Evolutionary conservation across 2,888 invertebrate genomes (phyloP).

Genomic region (Brachycybe producta): DNA sequence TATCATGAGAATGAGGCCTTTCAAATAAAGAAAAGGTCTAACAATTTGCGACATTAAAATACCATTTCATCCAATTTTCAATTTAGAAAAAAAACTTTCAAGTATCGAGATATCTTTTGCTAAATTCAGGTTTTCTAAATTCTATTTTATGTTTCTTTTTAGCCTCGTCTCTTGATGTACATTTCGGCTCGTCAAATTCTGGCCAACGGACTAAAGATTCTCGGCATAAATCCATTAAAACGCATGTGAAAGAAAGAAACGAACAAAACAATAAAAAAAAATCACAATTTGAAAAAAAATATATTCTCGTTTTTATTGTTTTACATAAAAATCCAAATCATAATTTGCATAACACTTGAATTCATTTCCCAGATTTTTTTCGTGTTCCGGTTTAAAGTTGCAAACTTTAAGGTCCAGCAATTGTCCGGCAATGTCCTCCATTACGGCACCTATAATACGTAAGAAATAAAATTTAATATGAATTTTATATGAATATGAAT

Average conservation of each 20-base stretch:
- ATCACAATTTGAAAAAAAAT: no score
- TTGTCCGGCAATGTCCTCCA: slow-evolving; percentile 54
- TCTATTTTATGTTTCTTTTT: not conserved
- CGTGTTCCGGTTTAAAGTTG: slow-evolving; percentile 63
- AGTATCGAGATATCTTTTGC: no score
- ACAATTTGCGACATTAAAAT: no score
- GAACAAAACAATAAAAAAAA: no score
- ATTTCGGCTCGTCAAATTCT: slow-evolving; percentile 1
- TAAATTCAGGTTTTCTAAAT: not conserved
- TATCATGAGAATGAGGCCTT: no score
- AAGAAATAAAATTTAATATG: no score
- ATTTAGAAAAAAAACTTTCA: no score
- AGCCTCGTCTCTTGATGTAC: slow-evolving; percentile 3
- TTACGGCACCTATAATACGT: slow-evolving; percentile 61
- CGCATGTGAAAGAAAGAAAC: not conserved
- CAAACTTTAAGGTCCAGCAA: slow-evolving; percentile 52
- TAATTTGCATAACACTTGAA: slow-evolving; percentile 86
- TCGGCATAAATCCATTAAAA: slow-evolving; percentile 1
- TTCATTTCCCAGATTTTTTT: slow-evolving; percentile 82
- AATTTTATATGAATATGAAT: no score
- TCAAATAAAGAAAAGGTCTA: no score
- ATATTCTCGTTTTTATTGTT: no score
- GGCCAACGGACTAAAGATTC: slow-evolving; percentile 1
- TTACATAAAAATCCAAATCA: slow-evolving; percentile 44
- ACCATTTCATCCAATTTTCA: no score